Conservation (phyloP, 2,113 vertebrate genomes). For the Carollia perspicillata region DNA sequence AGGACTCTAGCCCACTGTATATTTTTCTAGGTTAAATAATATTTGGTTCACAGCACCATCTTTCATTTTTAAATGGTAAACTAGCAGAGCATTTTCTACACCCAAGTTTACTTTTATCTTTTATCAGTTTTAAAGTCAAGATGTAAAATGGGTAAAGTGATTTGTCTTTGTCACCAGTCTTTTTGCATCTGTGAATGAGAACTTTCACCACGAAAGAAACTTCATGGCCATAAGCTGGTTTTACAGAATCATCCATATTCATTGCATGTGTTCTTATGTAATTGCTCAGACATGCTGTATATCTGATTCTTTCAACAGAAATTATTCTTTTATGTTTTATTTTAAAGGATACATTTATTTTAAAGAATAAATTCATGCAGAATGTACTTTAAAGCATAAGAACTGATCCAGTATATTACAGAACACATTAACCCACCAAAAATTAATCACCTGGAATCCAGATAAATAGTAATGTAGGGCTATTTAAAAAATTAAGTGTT, state of each 20-base stretch:
- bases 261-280: background rate
- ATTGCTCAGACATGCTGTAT: background rate
- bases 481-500: background rate
- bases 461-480: background rate
- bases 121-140: background rate
- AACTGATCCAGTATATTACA: constrained; percentile 9
- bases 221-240: background rate
- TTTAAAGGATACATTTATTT: constrained; percentile 43
- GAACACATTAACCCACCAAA: background rate
- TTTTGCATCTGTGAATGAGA: background rate
- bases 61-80: background rate
- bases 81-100: background rate
- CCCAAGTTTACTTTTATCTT: background rate
- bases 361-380: background rate
- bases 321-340: constrained; percentile 9
- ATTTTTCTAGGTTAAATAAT: constrained; percentile 7
- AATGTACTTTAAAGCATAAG: background rate
- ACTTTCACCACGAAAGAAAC: background rate
- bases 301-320: background rate
- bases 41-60: background rate
- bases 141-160: background rate
- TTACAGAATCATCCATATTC: background rate
- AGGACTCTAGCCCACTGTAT: background rate
- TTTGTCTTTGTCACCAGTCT: background rate
- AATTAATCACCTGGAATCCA: background rate